Evolutionary conservation across 2,888 invertebrate genomes (phyloP), one percentile per base, ranked within the genome.

Genomic region (Metalampra italica): DNA sequence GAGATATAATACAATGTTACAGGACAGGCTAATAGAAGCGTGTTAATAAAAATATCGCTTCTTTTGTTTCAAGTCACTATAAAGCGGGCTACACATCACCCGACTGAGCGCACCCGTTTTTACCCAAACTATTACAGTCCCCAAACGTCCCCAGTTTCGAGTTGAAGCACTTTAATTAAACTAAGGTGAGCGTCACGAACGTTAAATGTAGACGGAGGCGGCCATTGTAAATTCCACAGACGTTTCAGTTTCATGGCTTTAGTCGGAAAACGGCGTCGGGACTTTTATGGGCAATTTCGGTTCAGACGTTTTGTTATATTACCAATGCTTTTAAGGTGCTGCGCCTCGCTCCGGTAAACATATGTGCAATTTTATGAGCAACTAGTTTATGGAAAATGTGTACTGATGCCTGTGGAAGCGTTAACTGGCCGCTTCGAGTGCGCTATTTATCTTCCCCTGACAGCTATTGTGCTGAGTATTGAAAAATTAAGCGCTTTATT

Each of bases 221-320:
- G 78, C 82, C 81, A 88, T 88, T 88, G 88, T 86, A 84, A 86
- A 87, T 88, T 87, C 87, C 80, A 67, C 71, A 78, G 69, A 64
- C 86, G 87, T 84, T 86, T 84, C 84, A 85, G 82, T 88, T 90
- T 89, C 89, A 89, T 88, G 76, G 80, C 85, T 88, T 87, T 87
- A 88, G 88, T 88, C 84, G 84, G 89, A 88, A 90, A 87, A 86
- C 83, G 82, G 82, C 80, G 86, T 82, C 75, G 75, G 75, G 82
- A 84, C 83, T 88, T 90, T 90, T 90, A 90, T 88, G 90, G 86
- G 87, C 79, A 82, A 86, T 90, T 90, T 90, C 86, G 90, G 90
- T 90, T 85, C 90, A 78, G 88, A 77, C 90, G 89, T 86, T 90
- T 90, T 90, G 90, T 89, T 90, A 90, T 89, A 90, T 82, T 88